Conservation (phyloP, 2,797 vertebrate genomes). For the Psittacula echo region DNA sequence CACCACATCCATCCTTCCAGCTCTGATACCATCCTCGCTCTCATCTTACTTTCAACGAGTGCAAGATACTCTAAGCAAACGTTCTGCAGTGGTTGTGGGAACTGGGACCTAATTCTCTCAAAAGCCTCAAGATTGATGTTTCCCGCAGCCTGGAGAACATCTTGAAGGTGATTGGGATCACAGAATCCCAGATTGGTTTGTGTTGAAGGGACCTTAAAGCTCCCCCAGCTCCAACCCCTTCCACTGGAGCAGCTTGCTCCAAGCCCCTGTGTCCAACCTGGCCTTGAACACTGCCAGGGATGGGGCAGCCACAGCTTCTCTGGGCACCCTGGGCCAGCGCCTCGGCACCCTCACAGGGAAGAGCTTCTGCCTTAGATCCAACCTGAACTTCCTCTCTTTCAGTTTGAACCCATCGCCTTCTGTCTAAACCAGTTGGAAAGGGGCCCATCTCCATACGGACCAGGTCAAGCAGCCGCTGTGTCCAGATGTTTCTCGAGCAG, state of each 20-base stretch:
- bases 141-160: neutral
- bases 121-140: neutral
- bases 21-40: neutral
- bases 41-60: neutral
- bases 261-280: no score
- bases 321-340: no score
- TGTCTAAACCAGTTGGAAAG: neutral
- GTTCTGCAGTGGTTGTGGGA: neutral
- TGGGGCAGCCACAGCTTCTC: no score
- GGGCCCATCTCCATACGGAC: neutral
- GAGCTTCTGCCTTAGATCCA: accelerated
- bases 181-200: neutral
- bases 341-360: neutral
- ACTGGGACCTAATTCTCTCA: neutral
- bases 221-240: no score
- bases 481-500: neutral
- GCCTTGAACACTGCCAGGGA: no score
- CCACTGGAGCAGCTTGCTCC: no score
- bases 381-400: neutral
- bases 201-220: no score
- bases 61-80: neutral
- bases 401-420: neutral
- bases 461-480: accelerated
- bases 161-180: neutral
- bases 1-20: neutral